Base-by-base conservation (phyloP, 2,888 invertebrate species). In the Pseudolycoriella hygida region DNA sequence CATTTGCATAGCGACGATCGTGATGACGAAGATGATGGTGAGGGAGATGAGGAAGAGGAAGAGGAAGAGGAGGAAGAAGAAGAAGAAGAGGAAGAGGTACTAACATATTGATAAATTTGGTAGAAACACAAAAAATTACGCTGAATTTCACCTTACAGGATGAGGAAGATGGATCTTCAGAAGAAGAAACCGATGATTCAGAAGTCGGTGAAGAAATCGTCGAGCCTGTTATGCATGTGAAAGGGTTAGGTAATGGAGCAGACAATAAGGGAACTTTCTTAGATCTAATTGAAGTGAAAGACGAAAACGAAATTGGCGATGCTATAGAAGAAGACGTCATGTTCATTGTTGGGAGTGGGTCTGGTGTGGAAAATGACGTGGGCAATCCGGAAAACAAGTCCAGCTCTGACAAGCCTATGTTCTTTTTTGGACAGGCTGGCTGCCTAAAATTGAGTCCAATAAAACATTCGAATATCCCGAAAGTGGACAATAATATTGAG, bases 321-420 rank as follows among this genome's bases (percentile, higher is more conserved):
- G 73, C 71, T 52, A 78, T 87, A 45, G 77, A 76, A 55, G 88
- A 87, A 62, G 72, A 76, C 1, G 66, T 80, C 0, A 68, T 80
- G 66, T 74, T 71, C 60, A 69, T 86, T 56, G 71, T 68, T 53
- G 85, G 84, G 1, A 76, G 76, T 55, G 88, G 87, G 37, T 71
- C 63, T 53, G 88, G 87, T 3, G 66, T 60, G 17, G 79, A 80
- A 20, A 84, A 81, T 58, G 68, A 78, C 47, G 80, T 81, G 3
- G 86, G 85, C 2, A 86, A 85, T 62, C 73, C 68, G 38, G 47
- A 42, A 8, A 53, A 54, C 2, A 60, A 59, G 32, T 19, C 52
- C 3, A 53, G 34, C 15, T 34, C 34, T 3, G 15, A 34, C 11
- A 34, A 34, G 11, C 34, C 34, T 4, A 39, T 44, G 39, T 44